Base-by-base conservation (phyloP, 2,888 invertebrate genomes). In the Thyatira batis region DNA sequence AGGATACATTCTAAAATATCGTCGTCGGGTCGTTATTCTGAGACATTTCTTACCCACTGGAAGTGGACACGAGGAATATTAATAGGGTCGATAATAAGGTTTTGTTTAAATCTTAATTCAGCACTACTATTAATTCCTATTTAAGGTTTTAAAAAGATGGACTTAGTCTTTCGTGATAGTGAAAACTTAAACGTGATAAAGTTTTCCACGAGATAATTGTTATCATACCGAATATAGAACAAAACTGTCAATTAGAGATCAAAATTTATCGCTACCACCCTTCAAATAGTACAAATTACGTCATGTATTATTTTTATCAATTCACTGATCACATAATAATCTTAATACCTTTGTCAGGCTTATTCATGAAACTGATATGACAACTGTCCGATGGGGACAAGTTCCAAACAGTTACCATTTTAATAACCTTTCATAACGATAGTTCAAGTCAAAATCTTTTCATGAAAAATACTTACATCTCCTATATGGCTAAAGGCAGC, bases 401-500 rank as follows among this genome's bases (percentile, higher is more conserved):
- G n/a, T n/a, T n/a, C n/a, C n/a, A n/a, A n/a, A n/a, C n/a, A n/a
- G n/a, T n/a, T n/a, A n/a, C n/a, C n/a, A n/a, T n/a, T n/a, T n/a
- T n/a, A n/a, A n/a, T n/a, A n/a, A n/a, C n/a, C n/a, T n/a, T n/a
- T n/a, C n/a, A n/a, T n/a, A n/a, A n/a, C n/a, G n/a, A n/a, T n/a
- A n/a, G n/a, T n/a, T n/a, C n/a, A n/a, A n/a, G n/a, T n/a, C n/a
- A n/a, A n/a, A n/a, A n/a, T n/a, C n/a, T n/a, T n/a, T 30, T 30
- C 8, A 8, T n/a, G 8, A 33, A 13, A 3, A 10, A 57, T 58
- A 89, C 96, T 95, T 61, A 96, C 95, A 76, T 96, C 96, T 17
- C 95, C 95, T 51, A 97, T 94, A 78, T 96, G 95, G 78, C 95
- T 95, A 86, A 96, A 95, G 46, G 95, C 93, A 0, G 95, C 95